Evolutionary conservation across 2,797 vertebrate species (phyloP), one percentile per base, ranked within the genome.

Genomic region (Squalus acanthias): DNA sequence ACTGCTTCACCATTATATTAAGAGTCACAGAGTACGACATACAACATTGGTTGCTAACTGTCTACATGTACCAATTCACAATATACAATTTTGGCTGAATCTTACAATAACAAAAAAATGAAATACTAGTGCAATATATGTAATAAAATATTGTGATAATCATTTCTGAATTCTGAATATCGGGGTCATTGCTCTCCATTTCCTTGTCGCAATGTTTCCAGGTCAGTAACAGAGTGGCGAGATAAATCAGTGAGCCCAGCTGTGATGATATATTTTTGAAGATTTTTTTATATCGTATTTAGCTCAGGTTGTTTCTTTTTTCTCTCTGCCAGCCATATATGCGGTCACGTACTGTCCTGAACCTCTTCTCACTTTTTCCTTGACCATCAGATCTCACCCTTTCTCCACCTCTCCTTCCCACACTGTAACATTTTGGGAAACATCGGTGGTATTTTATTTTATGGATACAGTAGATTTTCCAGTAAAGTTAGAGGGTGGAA

Each of bases 151-250:
- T 9, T 53, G 22, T 24, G 1, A 53, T 87, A 87, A 87, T 87
- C 82, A 24, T n/a, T 91, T 63, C 57, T 63, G 57, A 91, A 63
- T 91, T 63, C 9, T 89, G 39, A 39, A 39, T 39, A 39, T 95
- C 26, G 33, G 70, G 94, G 46, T 95, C 50, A 15, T 95, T 74
- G 69, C 69, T 95, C 94, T 95, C 94, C 69, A 74, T 72, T 95
- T 57, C 94, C 65, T 57, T 95, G 46, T 95, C 94, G 57, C 88
- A 89, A 50, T 95, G 67, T 95, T 95, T 95, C 69, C 69, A 72
- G 70, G 26, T 95, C 94, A 95, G 70, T 72, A 53, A 95, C 94
- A 95, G 67, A 63, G 91, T 95, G 94, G 50, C 24, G 7, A 74
- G 94, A 70, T 95, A 95, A 95, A 8, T 29, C 26, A 74, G 24